Evolutionary conservation across 1,140 invertebrate species (phyloP).

Genomic region (Arion vulgaris): DNA sequence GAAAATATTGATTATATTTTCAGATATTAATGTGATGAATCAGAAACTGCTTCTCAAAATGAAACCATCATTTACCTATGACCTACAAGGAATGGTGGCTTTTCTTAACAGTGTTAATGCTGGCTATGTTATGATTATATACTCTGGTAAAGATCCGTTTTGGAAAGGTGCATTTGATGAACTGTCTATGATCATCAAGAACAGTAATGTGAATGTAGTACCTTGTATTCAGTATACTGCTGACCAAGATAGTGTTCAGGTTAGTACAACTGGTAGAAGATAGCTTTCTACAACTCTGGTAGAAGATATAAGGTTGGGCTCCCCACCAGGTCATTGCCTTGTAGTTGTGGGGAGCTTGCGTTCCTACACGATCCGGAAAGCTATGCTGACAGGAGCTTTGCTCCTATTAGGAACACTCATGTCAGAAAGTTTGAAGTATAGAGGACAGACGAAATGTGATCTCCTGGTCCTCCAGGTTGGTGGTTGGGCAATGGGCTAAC

Average conservation of each 20-base stretch:
- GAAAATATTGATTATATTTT: not conserved
- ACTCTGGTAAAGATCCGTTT: not conserved
- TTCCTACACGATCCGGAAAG: too few relatives aligned
- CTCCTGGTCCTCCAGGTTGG: too few relatives aligned
- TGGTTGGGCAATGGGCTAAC: too few relatives aligned
- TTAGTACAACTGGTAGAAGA: not conserved
- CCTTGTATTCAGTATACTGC: constrained; percentile 17
- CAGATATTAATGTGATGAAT: constrained; percentile 3
- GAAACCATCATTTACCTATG: constrained; percentile 17
- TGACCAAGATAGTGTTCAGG: not conserved
- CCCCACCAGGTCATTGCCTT: too few relatives aligned
- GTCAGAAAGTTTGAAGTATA: too few relatives aligned
- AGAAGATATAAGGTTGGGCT: too few relatives aligned
- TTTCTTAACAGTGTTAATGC: constrained; percentile 50
- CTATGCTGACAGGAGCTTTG: too few relatives aligned
- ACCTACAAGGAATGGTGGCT: constrained; percentile 11
- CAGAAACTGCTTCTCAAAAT: constrained; percentile 20
- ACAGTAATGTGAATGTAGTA: not conserved
- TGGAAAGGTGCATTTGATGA: constrained; percentile 15
- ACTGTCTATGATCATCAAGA: not conserved
- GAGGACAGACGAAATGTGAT: too few relatives aligned
- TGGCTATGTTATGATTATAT: constrained; percentile 35
- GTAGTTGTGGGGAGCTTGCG: too few relatives aligned
- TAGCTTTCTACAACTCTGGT: too few relatives aligned
- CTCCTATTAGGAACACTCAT: too few relatives aligned